Evolutionary conservation across 2,113 vertebrate genomes (phyloP).

Genomic region (Girardinichthys multiradiatus): DNA sequence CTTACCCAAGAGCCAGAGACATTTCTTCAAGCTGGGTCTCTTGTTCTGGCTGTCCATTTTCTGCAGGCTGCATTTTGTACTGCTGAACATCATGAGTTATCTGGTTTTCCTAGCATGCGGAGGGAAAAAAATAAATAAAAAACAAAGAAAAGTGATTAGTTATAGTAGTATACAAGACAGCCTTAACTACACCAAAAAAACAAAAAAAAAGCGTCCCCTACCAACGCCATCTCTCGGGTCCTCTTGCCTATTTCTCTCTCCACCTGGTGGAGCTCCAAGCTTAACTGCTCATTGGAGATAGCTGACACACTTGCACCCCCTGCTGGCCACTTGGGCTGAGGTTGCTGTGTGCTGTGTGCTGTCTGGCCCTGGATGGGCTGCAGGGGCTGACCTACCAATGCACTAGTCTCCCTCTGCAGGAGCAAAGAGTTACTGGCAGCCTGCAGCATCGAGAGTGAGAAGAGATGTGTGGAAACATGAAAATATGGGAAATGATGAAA

Average conservation of each 20-base stretch:
- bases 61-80: constrained; percentile 90
- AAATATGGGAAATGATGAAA: constrained; percentile 3
- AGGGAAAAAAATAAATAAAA: neutral
- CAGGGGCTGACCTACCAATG: constrained; percentile 82
- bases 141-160: no score
- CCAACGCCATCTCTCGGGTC: constrained; percentile 93
- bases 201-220: constrained; percentile 79
- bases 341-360: constrained; percentile 62
- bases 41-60: constrained; percentile 92
- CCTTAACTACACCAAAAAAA: neutral
- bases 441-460: constrained; percentile 74
- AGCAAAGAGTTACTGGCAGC: constrained; percentile 90
- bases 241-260: constrained; percentile 97
- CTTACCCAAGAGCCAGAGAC: constrained; percentile 89
- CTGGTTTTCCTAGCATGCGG: constrained; percentile 87
- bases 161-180: neutral
- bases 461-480: constrained; percentile 13
- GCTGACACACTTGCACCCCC: constrained; percentile 76
- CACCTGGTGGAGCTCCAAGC: constrained; percentile 95
- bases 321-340: constrained; percentile 88
- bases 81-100: constrained; percentile 91
- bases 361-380: constrained; percentile 68
- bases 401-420: constrained; percentile 90
- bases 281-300: constrained; percentile 93
- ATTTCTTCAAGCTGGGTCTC: constrained; percentile 90